These are phyloP conservation scores for Tipula helvola DNA, from an alignment of 2,888 invertebrate genomes.

Conservation along the genomic window DNA sequence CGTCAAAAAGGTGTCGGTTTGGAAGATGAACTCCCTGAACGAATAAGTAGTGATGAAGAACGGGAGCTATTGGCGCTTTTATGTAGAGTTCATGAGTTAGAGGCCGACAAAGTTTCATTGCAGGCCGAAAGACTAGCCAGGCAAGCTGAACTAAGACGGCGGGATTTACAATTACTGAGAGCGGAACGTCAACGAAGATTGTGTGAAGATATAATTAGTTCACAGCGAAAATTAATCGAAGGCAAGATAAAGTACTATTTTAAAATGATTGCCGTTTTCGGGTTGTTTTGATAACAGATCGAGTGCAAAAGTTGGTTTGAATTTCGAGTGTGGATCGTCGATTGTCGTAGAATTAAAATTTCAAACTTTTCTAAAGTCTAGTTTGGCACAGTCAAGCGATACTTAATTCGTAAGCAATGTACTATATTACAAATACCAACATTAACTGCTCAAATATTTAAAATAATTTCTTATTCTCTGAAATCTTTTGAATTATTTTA, in stretches of 20 bases:
- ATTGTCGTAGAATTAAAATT: no score
- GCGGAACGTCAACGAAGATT: constrained; percentile 74
- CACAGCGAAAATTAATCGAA: constrained; percentile 75
- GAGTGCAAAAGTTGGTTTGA: no score
- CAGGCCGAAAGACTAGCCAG: constrained; percentile 77
- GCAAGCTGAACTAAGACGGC: constrained; percentile 72
- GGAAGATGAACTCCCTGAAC: constrained; percentile 78
- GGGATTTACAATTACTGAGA: constrained; percentile 70
- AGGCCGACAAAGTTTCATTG: constrained; percentile 86
- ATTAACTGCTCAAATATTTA: no score
- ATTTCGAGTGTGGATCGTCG: no score
- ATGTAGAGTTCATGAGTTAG: constrained; percentile 84
- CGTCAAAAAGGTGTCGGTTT: constrained; percentile 64
- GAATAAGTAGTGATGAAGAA: constrained; percentile 79
- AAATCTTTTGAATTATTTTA: no score
- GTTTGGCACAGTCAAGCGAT: no score
- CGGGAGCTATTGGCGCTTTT: constrained; percentile 71
- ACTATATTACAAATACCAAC: no score
- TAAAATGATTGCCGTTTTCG: no score
- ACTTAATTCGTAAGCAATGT: no score
- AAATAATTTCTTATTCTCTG: no score
- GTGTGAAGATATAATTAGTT: constrained; percentile 82
- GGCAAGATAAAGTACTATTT: constrained; percentile 31
- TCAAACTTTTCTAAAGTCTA: no score
- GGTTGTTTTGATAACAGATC: no score